A percentile compares a stretch with the other conserved stretches of the same genome.
These are phyloP conservation scores for Zaprionus davidi DNA, from an alignment of 1,140 invertebrate genomes.

Conservation along the genomic window DNA sequence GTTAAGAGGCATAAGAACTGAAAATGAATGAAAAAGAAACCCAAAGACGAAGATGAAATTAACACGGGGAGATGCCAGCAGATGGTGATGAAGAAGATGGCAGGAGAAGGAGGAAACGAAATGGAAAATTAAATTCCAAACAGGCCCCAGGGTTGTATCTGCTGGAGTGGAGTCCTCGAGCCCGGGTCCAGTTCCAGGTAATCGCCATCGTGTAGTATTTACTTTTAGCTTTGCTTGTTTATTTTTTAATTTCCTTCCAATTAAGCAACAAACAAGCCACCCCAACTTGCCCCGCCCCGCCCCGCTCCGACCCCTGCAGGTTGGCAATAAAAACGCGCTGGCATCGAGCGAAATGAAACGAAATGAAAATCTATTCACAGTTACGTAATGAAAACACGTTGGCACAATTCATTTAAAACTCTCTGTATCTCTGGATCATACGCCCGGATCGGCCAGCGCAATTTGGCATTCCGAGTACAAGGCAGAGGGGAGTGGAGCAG, in stretches of 20 bases:
- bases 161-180: conserved; percentile 17
- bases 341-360: conserved; percentile 46
- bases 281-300: not conserved
- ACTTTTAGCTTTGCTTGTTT: conserved; percentile 77
- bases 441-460: conserved; percentile 6
- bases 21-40: conserved; percentile 15
- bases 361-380: conserved; percentile 72
- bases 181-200: conserved; percentile 58
- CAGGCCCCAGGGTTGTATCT: conserved; percentile 52
- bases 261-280: conserved; percentile 80
- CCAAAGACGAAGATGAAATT: conserved; percentile 70
- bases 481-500: conserved; percentile 1
- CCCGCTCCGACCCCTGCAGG: not conserved
- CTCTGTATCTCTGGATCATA: conserved; percentile 8
- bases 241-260: conserved; percentile 82
- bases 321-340: conserved; percentile 47
- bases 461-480: conserved; percentile 38
- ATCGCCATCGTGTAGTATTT: conserved; percentile 79
- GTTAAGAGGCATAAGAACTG: conserved; percentile 37
- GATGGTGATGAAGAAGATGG: too few relatives aligned
- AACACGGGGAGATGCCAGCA: conserved; percentile 35
- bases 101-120: conserved; percentile 25
- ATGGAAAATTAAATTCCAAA: conserved; percentile 81
- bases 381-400: conserved; percentile 61
- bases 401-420: conserved; percentile 68